Evolutionary conservation across 1,140 invertebrate genomes (phyloP).

Genomic region (Drosophila watanabei): DNA sequence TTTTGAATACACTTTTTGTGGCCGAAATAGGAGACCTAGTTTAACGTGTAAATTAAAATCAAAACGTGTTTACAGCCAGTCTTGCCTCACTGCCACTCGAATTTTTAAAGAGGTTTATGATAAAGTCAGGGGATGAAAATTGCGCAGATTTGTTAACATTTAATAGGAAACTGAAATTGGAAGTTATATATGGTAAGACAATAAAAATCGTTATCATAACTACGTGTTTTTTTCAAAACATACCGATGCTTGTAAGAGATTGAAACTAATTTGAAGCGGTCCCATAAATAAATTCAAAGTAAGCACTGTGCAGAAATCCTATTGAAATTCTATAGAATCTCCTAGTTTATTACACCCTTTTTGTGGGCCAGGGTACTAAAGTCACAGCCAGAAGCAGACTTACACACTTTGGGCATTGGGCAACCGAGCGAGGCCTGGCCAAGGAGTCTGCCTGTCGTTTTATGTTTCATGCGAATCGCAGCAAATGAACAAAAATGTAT

Average conservation of each 20-base stretch:
- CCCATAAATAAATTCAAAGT: not conserved
- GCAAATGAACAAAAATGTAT: slow-evolving; percentile 54
- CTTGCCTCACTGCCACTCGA: slow-evolving; percentile 5
- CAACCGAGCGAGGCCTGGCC: slow-evolving; percentile 54
- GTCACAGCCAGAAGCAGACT: slow-evolving; percentile 1
- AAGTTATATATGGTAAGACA: slow-evolving; percentile 16
- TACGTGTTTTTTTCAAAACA: slow-evolving; percentile 1
- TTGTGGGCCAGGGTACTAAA: slow-evolving; percentile 5
- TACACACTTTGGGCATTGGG: slow-evolving; percentile 51
- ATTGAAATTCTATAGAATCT: not conserved
- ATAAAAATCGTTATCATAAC: slow-evolving; percentile 25
- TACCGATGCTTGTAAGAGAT: not conserved
- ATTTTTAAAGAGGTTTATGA: slow-evolving; percentile 17
- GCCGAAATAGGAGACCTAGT: not conserved
- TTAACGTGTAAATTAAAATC: slow-evolving; percentile 11
- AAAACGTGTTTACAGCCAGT: slow-evolving; percentile 28
- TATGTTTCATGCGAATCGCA: slow-evolving; percentile 71
- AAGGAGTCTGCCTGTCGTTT: slow-evolving; percentile 39
- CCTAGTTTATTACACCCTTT: slow-evolving; percentile 4
- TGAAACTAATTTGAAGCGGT: slow-evolving; percentile 1
- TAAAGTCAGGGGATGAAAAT: slow-evolving; percentile 25
- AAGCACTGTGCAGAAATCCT: not conserved
- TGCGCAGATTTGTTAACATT: slow-evolving; percentile 20
- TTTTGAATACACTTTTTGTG: not conserved
- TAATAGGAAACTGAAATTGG: slow-evolving; percentile 30